Conservation (phyloP, 2,797 vertebrate genomes). For the Sorex maritimensis region DNA sequence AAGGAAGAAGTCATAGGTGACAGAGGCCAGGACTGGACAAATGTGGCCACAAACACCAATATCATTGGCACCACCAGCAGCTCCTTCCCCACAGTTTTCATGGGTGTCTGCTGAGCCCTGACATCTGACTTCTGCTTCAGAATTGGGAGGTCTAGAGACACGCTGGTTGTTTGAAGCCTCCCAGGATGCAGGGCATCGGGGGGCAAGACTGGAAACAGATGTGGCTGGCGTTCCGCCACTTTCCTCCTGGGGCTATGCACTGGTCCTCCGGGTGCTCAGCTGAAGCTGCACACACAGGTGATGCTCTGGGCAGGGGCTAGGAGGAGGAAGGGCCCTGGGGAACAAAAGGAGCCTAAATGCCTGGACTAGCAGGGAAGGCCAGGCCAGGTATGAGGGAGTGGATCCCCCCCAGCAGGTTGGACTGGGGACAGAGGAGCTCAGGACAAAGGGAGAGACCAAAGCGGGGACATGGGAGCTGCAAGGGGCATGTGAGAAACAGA, state of each 20-base stretch:
- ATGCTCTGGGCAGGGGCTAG: background rate
- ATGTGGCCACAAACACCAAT: background rate
- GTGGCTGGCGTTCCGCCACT: slow-evolving; percentile 45
- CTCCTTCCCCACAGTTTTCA: background rate
- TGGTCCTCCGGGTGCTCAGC: slow-evolving; percentile 64
- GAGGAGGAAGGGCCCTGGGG: background rate
- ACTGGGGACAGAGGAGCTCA: background rate
- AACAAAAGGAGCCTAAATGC: background rate
- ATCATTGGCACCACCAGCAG: background rate
- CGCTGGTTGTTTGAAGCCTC: background rate
- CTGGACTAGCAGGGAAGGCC: background rate
- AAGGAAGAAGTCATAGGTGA: background rate
- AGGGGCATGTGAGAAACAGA: background rate
- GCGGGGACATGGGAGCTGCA: accelerated
- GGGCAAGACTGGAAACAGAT: background rate
- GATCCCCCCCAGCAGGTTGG: no score
- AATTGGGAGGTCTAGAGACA: no score
- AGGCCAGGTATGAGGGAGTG: no score
- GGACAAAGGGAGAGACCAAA: background rate
- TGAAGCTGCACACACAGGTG: slow-evolving; percentile 71
- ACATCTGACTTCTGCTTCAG: background rate
- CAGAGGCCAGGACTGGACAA: background rate
- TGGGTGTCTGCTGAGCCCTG: background rate
- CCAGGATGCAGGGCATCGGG: no score
- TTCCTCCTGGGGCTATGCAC: slow-evolving; percentile 58